A percentile compares a stretch with the other conserved stretches of the same genome.
Evolutionary conservation across 2,797 vertebrate genomes (phyloP).

Genomic region (Poeciliopsis turneri): DNA sequence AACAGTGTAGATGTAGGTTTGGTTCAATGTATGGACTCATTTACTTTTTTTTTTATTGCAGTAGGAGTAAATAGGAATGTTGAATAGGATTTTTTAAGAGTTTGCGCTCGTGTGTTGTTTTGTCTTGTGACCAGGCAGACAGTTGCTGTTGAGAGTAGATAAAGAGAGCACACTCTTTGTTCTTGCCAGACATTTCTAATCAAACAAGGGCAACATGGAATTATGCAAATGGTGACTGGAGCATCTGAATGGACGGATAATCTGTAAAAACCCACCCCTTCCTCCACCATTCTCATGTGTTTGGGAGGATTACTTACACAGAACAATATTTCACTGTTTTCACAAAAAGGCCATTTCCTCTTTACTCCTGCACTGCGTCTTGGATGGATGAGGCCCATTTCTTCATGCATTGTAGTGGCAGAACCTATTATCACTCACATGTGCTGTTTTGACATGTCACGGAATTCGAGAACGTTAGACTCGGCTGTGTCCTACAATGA

Average conservation of each 20-base stretch:
- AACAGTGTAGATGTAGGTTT: neutral
- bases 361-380: neutral
- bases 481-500: neutral
- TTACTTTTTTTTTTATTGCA: neutral
- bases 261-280: neutral
- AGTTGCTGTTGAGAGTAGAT: neutral
- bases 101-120: neutral
- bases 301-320: neutral
- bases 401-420: neutral
- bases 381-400: neutral
- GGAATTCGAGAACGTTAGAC: neutral
- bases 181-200: neutral
- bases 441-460: neutral
- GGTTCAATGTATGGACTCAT: too few relatives aligned
- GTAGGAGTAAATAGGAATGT: neutral
- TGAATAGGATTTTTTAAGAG: neutral
- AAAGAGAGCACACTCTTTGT: neutral
- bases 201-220: conserved; percentile 13
- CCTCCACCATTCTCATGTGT: neutral
- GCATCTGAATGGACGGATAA: neutral
- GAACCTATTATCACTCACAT: neutral
- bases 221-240: conserved; percentile 6
- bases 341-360: neutral
- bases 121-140: neutral
- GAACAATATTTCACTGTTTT: neutral